Conservation (phyloP, 2,888 invertebrate genomes). For the Phyllotreta striolata region DNA sequence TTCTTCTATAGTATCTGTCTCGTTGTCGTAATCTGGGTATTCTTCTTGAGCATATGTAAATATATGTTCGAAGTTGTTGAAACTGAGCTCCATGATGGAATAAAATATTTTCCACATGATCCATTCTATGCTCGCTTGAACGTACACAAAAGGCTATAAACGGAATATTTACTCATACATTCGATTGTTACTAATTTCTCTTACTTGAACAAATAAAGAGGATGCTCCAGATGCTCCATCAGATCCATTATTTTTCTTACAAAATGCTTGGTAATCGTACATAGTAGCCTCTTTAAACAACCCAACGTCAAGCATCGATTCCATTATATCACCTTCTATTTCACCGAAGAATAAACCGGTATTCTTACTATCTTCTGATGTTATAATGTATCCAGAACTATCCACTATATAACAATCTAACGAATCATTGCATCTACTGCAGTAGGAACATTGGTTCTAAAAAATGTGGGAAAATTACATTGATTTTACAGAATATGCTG, state of each 20-base stretch:
- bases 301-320: constrained; percentile 73
- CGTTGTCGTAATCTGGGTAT: constrained; percentile 17
- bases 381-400: constrained; percentile 87
- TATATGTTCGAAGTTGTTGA: constrained; percentile 44
- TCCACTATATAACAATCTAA: constrained; percentile 90
- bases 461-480: constrained; percentile 32
- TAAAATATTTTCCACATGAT: constrained; percentile 58
- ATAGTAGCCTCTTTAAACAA: constrained; percentile 80
- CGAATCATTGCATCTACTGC: constrained; percentile 67
- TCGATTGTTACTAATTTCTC: constrained; percentile 27
- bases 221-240: constrained; percentile 53
- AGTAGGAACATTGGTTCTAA: constrained; percentile 62
- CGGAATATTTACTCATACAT: background rate
- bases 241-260: constrained; percentile 61
- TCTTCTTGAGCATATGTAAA: constrained; percentile 42
- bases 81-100: constrained; percentile 51
- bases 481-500: background rate
- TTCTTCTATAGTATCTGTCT: constrained; percentile 14
- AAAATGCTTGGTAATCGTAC: constrained; percentile 87
- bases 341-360: constrained; percentile 89
- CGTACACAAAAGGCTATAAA: constrained; percentile 61
- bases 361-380: constrained; percentile 69
- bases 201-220: constrained; percentile 56
- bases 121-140: constrained; percentile 61
- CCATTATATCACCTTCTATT: constrained; percentile 79